phyloP scores from a whole-genome alignment of 2,888 invertebrate genomes.

The Abrostola tripartita region DNA sequence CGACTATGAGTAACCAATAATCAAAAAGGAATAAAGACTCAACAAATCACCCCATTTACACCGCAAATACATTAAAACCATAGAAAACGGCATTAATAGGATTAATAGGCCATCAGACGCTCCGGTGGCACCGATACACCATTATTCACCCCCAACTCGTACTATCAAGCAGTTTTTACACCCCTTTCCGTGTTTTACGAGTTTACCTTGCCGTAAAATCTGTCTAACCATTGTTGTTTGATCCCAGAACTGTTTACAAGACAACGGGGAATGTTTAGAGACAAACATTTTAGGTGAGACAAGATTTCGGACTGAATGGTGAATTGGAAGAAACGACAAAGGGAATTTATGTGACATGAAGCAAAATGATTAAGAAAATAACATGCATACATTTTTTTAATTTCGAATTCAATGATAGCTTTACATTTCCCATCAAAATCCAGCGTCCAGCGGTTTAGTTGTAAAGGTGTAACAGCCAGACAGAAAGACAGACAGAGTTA shows the following conservation, averaged over 20 bases:
- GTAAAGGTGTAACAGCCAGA: no score
- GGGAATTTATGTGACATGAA: no score
- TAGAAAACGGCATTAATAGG: conserved; percentile 32
- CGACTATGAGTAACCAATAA: neutral
- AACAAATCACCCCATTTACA: neutral
- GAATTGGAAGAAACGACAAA: no score
- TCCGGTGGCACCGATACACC: conserved; percentile 19
- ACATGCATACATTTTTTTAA: no score
- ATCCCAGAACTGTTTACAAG: conserved; percentile 23
- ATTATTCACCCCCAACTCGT: conserved; percentile 41
- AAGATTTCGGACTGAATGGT: no score
- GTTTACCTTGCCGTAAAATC: conserved; percentile 54
- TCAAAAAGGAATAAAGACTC: neutral
- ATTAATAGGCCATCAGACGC: conserved; percentile 40
- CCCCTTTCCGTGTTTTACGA: conserved; percentile 59
- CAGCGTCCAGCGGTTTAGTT: no score
- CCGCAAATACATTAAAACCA: conserved; percentile 11
- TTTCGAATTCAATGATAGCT: no score
- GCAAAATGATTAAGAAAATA: no score
- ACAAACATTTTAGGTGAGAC: no score
- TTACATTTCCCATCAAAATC: no score
- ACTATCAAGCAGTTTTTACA: conserved; percentile 59
- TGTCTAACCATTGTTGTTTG: conserved; percentile 46
- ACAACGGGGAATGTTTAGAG: neutral
- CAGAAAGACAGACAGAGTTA: no score